Percentiles rank a stretch among this genome's conserved stretches.
Conservation (phyloP, 2,113 vertebrate species). For the Budorcas taxicolor region DNA sequence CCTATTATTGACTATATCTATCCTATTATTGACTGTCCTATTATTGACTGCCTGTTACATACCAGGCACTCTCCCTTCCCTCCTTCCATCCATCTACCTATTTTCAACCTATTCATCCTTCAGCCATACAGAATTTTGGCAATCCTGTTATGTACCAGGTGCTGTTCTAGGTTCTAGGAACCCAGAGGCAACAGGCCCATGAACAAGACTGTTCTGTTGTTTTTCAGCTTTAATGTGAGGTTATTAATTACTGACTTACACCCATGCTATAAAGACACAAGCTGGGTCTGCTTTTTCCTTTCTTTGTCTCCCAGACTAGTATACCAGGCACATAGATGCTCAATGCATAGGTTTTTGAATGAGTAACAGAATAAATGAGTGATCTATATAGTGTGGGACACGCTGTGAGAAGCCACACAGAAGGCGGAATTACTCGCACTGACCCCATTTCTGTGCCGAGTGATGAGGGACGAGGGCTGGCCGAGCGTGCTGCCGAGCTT, state of each 20-base stretch:
- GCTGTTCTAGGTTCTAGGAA: background rate
- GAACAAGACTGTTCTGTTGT: background rate
- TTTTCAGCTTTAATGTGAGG: background rate
- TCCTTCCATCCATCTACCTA: too few species aligned
- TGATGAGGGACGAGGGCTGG: background rate
- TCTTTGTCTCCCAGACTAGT: background rate
- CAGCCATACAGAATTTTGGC: background rate
- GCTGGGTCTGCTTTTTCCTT: background rate
- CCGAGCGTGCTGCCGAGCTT: background rate
- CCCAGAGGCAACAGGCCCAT: background rate
- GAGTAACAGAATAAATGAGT: background rate
- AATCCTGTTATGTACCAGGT: accelerated
- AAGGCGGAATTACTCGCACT: background rate
- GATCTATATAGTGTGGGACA: background rate
- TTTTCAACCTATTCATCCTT: background rate
- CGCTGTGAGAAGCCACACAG: background rate
- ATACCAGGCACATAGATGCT: background rate
- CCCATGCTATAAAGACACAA: background rate
- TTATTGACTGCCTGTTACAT: background rate
- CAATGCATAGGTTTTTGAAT: background rate
- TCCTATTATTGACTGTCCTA: background rate
- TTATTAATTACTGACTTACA: background rate
- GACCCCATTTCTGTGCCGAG: background rate
- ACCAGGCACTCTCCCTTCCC: background rate
- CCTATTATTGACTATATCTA: background rate